Base-by-base conservation (phyloP, 2,888 invertebrate genomes). In the Thera britannica region DNA sequence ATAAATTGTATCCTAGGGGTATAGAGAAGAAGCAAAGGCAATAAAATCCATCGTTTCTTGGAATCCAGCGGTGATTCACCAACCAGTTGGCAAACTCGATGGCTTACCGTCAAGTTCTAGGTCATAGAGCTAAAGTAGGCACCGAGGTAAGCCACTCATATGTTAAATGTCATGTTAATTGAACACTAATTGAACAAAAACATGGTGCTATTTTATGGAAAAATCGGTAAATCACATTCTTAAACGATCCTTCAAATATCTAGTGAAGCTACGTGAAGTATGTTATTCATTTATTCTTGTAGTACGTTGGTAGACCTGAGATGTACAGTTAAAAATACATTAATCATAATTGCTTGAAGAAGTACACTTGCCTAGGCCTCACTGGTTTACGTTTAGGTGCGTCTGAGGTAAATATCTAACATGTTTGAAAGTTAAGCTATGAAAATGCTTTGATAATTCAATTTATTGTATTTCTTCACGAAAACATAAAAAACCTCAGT, bases 21-120 rank as follows among this genome's bases (percentile, higher is more conserved):
- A 72, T 82, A 79, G 78, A 77, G 73, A 90, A 89, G 89, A 89
- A 86, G 86, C 81, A 75, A 71, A 65, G 67, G 78, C 79, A 79
- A 86, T 88, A 84, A 87, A 86, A 83, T 82, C 82, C 36, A 79
- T 72, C 58, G 82, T 78, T 92, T 90, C 90, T 88, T 68, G 81
- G 92, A 89, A 92, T 77, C 58, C 58, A 54, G 57, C 56, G 36
- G 46, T 76, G 77, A 76, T 67, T 76, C 76, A 76, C 83, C 72
- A 80, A 79, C 82, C 79, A 77, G 84, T 83, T 75, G 77, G 62
- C 64, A 51, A 60, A 77, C 83, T 82, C 76, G 77, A 51, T 68
- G 72, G 80, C 75, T 79, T 65, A 74, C 83, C 83, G 80, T 66
- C 87, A 89, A 91, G 90, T 90, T 91, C 90, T 92, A 90, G 92